phyloP scores from a whole-genome alignment of 2,888 invertebrate species.

The Tetragnatha montana region DNA sequence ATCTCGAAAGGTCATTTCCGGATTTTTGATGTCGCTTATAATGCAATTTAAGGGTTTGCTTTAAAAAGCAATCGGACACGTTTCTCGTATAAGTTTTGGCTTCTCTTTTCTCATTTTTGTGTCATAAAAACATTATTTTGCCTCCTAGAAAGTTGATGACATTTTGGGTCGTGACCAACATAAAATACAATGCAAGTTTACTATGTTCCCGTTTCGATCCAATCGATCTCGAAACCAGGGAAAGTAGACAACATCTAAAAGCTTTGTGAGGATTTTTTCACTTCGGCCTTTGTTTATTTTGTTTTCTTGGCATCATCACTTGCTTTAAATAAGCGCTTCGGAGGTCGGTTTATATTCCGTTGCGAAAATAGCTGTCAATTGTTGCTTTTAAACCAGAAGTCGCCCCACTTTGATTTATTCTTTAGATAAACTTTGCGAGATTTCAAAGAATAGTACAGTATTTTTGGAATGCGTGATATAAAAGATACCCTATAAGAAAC shows the following conservation, averaged over 20 bases:
- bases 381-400: neutral
- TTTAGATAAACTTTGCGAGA: too few relatives aligned
- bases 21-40: constrained; percentile 35
- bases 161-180: constrained; percentile 64
- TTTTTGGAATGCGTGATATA: too few relatives aligned
- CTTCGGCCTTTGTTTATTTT: constrained; percentile 24
- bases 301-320: constrained; percentile 38
- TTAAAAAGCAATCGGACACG: constrained; percentile 29
- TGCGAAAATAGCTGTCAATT: neutral
- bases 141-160: constrained; percentile 48
- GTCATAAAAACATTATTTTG: constrained; percentile 52
- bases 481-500: too few relatives aligned
- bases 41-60: constrained; percentile 40
- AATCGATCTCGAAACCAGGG: constrained; percentile 22
- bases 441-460: too few relatives aligned
- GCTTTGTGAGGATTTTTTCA: constrained; percentile 25
- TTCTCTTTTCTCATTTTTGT: constrained; percentile 32
- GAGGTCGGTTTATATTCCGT: neutral
- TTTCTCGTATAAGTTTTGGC: constrained; percentile 34
- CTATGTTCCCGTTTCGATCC: constrained; percentile 37
- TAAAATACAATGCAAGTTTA: constrained; percentile 51
- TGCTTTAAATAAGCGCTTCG: constrained; percentile 17
- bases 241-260: constrained; percentile 44
- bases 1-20: constrained; percentile 26
- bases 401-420: too few relatives aligned